Conservation (phyloP, 1,140 invertebrate species). For the Drosophila mauritiana region DNA sequence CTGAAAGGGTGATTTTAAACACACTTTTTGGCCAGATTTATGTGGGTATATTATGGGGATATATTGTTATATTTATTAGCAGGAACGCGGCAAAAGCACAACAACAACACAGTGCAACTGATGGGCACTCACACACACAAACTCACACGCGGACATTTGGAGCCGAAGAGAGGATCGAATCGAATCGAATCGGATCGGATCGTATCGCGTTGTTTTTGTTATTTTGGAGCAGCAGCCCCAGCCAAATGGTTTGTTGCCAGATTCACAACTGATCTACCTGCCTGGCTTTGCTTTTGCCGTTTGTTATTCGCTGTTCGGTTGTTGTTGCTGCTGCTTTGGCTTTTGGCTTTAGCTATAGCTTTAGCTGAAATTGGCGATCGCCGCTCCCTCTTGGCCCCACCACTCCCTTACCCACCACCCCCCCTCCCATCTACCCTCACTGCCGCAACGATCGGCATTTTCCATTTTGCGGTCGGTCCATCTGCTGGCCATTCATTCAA, state of each 20-base stretch:
- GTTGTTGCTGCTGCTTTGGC: constrained; percentile 32
- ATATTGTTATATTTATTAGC: constrained; percentile 5
- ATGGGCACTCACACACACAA: constrained; percentile 41
- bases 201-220: constrained; percentile 4
- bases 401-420: background rate
- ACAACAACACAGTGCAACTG: constrained; percentile 40
- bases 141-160: constrained; percentile 24
- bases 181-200: no score
- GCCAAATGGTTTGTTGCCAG: constrained; percentile 79
- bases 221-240: constrained; percentile 59
- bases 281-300: constrained; percentile 56
- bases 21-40: background rate
- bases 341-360: constrained; percentile 35
- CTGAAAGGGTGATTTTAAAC: background rate
- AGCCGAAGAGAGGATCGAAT: constrained; percentile 35
- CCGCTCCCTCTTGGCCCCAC: constrained; percentile 22
- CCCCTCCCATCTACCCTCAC: background rate
- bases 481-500: constrained; percentile 73
- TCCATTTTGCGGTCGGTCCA: constrained; percentile 65
- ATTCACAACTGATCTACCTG: constrained; percentile 83
- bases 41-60: background rate
- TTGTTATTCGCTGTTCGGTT: constrained; percentile 37
- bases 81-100: constrained; percentile 15
- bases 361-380: constrained; percentile 66
- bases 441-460: constrained; percentile 35